Conservation (phyloP, 1,140 invertebrate species). For the Belonocnema kinseyi region DNA sequence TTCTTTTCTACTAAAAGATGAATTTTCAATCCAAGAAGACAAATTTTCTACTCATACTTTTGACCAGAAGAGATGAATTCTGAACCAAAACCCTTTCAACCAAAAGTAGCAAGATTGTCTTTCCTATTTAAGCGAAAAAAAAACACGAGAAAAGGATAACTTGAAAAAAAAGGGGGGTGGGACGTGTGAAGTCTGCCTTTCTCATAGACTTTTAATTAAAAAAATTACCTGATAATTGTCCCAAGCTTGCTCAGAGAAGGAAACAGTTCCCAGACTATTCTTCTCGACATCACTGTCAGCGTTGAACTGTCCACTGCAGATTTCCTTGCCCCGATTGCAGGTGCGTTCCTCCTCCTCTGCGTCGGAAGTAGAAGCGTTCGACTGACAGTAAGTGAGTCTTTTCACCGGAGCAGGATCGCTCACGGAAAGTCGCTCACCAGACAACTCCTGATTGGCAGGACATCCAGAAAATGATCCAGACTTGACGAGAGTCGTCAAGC, state of each 20-base stretch:
- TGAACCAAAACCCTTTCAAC: too few species aligned
- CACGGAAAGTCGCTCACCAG: constrained; percentile 77
- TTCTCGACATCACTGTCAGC: constrained; percentile 73
- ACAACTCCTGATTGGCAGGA: constrained; percentile 74
- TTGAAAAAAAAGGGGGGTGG: too few species aligned
- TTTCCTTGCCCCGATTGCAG: constrained; percentile 44
- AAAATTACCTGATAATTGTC: constrained; percentile 84
- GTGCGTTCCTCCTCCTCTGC: constrained; percentile 71
- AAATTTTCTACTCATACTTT: too few species aligned
- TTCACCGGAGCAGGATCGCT: constrained; percentile 78
- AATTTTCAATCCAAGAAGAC: too few species aligned
- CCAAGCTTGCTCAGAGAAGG: constrained; percentile 91
- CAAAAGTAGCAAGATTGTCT: too few species aligned
- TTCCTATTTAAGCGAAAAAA: too few species aligned
- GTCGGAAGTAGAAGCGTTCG: constrained; percentile 67
- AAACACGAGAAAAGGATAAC: too few species aligned
- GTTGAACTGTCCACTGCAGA: constrained; percentile 51
- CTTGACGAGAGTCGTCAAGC: constrained; percentile 76
- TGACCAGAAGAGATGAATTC: too few species aligned
- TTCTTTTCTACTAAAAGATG: too few species aligned
- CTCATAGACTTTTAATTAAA: too few species aligned
- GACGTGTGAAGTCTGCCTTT: too few species aligned
- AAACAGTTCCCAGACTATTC: constrained; percentile 78
- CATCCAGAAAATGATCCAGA: constrained; percentile 82
- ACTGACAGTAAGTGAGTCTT: constrained; percentile 59